Percentiles rank a stretch among this genome's conserved stretches.
phyloP scores from a whole-genome alignment of 2,888 invertebrate genomes.

The Thecocarcelia acutangulata region DNA sequence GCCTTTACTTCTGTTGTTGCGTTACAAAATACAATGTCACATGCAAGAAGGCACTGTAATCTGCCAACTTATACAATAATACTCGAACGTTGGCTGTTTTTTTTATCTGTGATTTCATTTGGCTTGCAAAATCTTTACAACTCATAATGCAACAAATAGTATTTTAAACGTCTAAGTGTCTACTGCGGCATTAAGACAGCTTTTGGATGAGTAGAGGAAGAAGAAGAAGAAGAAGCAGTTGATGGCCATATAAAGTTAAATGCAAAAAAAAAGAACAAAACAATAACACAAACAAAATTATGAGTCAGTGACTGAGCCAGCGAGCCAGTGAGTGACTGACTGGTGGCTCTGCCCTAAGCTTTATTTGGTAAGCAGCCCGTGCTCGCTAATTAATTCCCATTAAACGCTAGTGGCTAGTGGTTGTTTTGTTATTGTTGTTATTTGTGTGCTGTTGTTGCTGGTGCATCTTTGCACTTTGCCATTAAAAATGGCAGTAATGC shows the following conservation, averaged over 20 bases:
- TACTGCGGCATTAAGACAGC: slow-evolving; percentile 38
- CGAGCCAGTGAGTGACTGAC: slow-evolving; percentile 57
- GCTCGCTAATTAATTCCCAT: slow-evolving; percentile 79
- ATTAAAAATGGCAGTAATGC: slow-evolving; percentile 65
- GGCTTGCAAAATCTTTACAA: slow-evolving; percentile 46
- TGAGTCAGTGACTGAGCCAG: slow-evolving; percentile 11
- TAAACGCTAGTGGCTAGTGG: slow-evolving; percentile 75
- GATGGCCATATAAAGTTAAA: slow-evolving; percentile 54
- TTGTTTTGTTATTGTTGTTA: slow-evolving; percentile 59
- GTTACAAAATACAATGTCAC: slow-evolving; percentile 59
- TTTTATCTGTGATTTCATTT: slow-evolving; percentile 1
- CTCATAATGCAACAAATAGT: slow-evolving; percentile 55
- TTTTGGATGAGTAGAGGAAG: slow-evolving; percentile 36
- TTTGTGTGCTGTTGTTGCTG: slow-evolving; percentile 25
- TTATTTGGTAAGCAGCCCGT: slow-evolving; percentile 79
- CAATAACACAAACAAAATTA: neutral
- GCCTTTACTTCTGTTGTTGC: slow-evolving; percentile 12
- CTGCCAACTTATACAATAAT: slow-evolving; percentile 48
- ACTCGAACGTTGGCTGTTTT: neutral
- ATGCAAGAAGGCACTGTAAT: slow-evolving; percentile 33
- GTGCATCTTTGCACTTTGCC: slow-evolving; percentile 66
- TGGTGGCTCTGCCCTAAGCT: slow-evolving; percentile 71
- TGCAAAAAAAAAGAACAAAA: slow-evolving; percentile 3
- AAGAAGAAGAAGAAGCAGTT: slow-evolving; percentile 12
- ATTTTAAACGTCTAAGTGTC: slow-evolving; percentile 65